Conservation (phyloP, 2,888 invertebrate species). For the Eumerus sabulonum region DNA sequence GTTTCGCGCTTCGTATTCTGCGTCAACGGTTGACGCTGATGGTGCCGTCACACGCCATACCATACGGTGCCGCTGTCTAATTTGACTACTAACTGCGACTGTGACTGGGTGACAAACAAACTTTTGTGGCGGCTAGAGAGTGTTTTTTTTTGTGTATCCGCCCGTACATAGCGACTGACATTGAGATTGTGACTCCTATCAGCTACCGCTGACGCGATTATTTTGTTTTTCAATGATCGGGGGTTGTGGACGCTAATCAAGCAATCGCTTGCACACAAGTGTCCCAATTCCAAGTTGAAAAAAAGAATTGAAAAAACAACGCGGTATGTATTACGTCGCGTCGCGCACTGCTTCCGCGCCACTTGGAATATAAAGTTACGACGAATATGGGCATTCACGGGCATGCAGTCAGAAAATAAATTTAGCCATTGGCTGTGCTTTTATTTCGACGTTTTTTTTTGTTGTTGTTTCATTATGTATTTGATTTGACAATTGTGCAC, state of each 20-base stretch:
- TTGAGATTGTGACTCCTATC: slow-evolving; percentile 50
- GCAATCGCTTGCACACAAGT: slow-evolving; percentile 76
- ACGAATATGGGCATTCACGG: too few relatives aligned
- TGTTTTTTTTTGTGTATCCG: slow-evolving; percentile 14
- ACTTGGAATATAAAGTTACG: slow-evolving; percentile 67
- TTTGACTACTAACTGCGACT: slow-evolving; percentile 7
- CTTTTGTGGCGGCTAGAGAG: not conserved
- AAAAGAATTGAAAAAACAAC: too few relatives aligned
- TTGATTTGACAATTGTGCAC: slow-evolving; percentile 39
- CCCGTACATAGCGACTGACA: slow-evolving; percentile 33
- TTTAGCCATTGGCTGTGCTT: slow-evolving; percentile 52
- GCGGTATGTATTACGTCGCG: slow-evolving; percentile 24
- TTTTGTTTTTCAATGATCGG: slow-evolving; percentile 16
- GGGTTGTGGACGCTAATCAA: slow-evolving; percentile 52
- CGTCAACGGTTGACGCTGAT: slow-evolving; percentile 10
- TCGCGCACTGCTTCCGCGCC: slow-evolving; percentile 71
- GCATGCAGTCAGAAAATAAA: slow-evolving; percentile 64
- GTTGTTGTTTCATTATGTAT: slow-evolving; percentile 9
- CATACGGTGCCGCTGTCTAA: not conserved
- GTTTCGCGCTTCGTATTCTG: slow-evolving; percentile 35
- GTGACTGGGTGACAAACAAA: slow-evolving; percentile 13
- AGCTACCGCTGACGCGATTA: slow-evolving; percentile 38
- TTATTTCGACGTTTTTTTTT: slow-evolving; percentile 35
- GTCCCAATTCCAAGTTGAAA: slow-evolving; percentile 75
- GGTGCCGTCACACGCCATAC: slow-evolving; percentile 2